Evolutionary conservation across 2,888 invertebrate genomes (phyloP), one percentile per base, ranked within the genome.

Genomic region (Mythimna vitellina): DNA sequence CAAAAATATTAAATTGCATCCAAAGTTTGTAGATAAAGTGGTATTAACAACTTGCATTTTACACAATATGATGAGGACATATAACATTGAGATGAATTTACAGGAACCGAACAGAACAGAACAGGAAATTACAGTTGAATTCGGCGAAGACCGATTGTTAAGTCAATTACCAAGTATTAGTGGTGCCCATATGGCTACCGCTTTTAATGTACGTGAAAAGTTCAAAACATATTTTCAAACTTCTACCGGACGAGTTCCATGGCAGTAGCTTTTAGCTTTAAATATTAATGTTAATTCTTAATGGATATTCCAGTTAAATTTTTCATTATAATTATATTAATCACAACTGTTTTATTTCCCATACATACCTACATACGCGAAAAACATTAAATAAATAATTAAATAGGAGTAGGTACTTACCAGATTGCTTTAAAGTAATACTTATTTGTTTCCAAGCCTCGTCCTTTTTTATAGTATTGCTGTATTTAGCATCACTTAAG

Each of bases 21-120:
- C 81, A 75, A 75, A 77, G 70, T 76, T 71, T 80, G 81, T 81
- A 69, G 82, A 81, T 77, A 80, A 70, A 72, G 79, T 83, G 73
- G 73, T 83, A 76, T 78, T 81, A 81, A 76, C 82, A 75, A 80
- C 78, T 72, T 80, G 80, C 67, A 80, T 78, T 78, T 80, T 78
- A 80, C 78, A 75, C 74, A 80, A 80, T 38, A 78, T 80, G 73
- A 80, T 74, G 77, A 73, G 76, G 71, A 78, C 74, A 72, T 80
- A 80, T 80, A 74, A 80, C 71, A 80, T 80, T 66, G 77, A 80
- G 77, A 73, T 80, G 77, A 80, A 77, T 80, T 68, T 76, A 61
- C 76, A 76, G 79, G 76, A 79, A 79, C 76, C 70, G 73, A 79
- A 79, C 73, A 70, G 76, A 76, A 73, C 75, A 78, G 76, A 76